A percentile compares a stretch with the other conserved stretches of the same genome.
These are phyloP conservation scores for Cisticola juncidis DNA, from an alignment of 2,113 vertebrate species.

Conservation along the genomic window DNA sequence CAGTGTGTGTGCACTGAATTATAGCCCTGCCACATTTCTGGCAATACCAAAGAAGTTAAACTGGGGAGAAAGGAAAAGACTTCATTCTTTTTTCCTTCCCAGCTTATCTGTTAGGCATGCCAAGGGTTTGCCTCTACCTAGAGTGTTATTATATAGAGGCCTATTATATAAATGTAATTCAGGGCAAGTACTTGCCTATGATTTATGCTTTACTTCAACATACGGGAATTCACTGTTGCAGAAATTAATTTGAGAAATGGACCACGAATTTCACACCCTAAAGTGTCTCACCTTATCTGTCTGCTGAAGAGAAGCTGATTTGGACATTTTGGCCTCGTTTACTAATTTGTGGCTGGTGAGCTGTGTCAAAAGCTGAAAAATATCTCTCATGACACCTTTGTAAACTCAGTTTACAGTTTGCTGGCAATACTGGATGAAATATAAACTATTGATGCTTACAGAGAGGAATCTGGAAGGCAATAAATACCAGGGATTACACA, in stretches of 20 bases:
- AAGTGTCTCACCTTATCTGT: not conserved
- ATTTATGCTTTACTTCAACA: not conserved
- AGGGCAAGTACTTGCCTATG: not conserved
- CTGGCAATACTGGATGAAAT: not conserved
- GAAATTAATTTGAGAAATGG: not conserved
- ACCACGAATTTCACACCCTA: not conserved
- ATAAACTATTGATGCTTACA: not conserved
- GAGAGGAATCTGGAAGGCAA: not conserved
- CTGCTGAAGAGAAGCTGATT: not conserved
- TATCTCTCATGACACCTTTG: not conserved
- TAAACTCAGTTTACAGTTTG: not conserved
- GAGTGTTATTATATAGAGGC: not conserved
- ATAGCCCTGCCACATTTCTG: not conserved
- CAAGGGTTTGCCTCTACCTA: not conserved
- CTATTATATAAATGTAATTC: not conserved
- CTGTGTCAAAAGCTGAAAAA: not conserved
- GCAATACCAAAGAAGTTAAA: not conserved
- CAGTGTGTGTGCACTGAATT: rapidly evolving
- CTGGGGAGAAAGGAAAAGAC: not conserved
- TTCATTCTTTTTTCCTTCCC: not conserved
- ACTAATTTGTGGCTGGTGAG: not conserved
- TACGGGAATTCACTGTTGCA: not conserved
- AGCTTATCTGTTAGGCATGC: not conserved
- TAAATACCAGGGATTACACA: not conserved
- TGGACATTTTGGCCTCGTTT: not conserved